A percentile compares a stretch with the other conserved stretches of the same genome.
phyloP scores from a whole-genome alignment of 2,113 vertebrate genomes.

The Coryphaenoides rupestris region DNA sequence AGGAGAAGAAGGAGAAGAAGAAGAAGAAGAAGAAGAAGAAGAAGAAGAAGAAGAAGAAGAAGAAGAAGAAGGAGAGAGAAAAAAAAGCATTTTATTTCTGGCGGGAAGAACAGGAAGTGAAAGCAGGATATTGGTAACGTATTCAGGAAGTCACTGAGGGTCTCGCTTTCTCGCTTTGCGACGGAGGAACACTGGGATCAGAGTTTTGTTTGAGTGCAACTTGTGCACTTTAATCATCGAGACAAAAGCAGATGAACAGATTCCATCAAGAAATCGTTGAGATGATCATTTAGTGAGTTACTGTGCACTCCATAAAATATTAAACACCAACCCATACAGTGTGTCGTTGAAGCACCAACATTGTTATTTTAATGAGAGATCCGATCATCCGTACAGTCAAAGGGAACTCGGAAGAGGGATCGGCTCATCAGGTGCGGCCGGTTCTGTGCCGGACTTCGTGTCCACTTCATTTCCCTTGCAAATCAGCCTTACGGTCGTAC shows the following conservation, averaged over 20 bases:
- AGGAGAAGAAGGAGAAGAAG: conserved; percentile 25
- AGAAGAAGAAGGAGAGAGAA: conserved; percentile 7
- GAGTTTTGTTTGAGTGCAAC: conserved; percentile 15
- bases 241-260: not conserved
- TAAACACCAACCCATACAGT: too few relatives aligned
- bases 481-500: conserved; percentile 62
- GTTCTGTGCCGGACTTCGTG: conserved; percentile 49
- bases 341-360: too few relatives aligned
- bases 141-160: conserved; percentile 45
- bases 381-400: not conserved
- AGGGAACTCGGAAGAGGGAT: conserved; percentile 9
- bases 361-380: not conserved
- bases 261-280: not conserved
- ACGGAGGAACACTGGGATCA: conserved; percentile 14
- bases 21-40: conserved; percentile 29
- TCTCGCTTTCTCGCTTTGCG: conserved; percentile 31
- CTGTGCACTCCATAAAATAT: too few relatives aligned
- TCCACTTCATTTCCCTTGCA: conserved; percentile 78
- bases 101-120: conserved; percentile 31
- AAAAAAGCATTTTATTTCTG: conserved; percentile 41
- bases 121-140: conserved; percentile 19
- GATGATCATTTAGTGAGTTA: not conserved
- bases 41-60: not conserved
- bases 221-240: not conserved
- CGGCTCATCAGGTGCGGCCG: conserved; percentile 30